Evolutionary conservation across 2,797 vertebrate genomes (phyloP).

Genomic region (Propithecus deckenii): DNA sequence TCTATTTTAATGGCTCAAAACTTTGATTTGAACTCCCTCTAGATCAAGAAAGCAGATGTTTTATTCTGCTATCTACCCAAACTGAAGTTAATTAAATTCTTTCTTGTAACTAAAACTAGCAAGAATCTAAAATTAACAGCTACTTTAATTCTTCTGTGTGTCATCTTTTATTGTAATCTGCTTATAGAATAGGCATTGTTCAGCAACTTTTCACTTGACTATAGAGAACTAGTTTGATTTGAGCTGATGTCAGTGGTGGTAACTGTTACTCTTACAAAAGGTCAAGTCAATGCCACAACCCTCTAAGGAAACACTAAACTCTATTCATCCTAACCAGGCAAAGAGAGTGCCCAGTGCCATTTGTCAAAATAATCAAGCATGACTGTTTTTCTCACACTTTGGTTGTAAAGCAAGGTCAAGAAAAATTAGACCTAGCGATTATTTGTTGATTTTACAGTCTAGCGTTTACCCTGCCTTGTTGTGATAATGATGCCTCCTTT

Average conservation of each 20-base stretch:
- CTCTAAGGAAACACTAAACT: slow-evolving; percentile 39
- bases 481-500: background rate
- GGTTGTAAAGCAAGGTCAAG: background rate
- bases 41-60: slow-evolving; percentile 70
- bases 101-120: slow-evolving; percentile 76
- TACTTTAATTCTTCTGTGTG: slow-evolving; percentile 74
- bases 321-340: slow-evolving; percentile 36
- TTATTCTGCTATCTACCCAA: slow-evolving; percentile 59
- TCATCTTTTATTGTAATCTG: slow-evolving; percentile 73
- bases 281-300: slow-evolving; percentile 51
- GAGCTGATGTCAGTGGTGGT: slow-evolving; percentile 58
- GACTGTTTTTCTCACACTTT: slow-evolving; percentile 37
- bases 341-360: background rate
- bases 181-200: slow-evolving; percentile 60
- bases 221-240: slow-evolving; percentile 46
- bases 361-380: slow-evolving; percentile 64
- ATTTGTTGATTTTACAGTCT: background rate
- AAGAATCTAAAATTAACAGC: slow-evolving; percentile 79
- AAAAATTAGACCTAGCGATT: background rate
- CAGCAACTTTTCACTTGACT: slow-evolving; percentile 69
- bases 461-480: background rate
- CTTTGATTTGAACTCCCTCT: slow-evolving; percentile 69
- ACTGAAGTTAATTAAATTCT: slow-evolving; percentile 75
- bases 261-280: slow-evolving; percentile 64
- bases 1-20: slow-evolving; percentile 63